Percentiles rank a stretch among this genome's conserved stretches.
phyloP scores from a whole-genome alignment of 1,140 invertebrate species.

The Centruroides sculpturatus region DNA sequence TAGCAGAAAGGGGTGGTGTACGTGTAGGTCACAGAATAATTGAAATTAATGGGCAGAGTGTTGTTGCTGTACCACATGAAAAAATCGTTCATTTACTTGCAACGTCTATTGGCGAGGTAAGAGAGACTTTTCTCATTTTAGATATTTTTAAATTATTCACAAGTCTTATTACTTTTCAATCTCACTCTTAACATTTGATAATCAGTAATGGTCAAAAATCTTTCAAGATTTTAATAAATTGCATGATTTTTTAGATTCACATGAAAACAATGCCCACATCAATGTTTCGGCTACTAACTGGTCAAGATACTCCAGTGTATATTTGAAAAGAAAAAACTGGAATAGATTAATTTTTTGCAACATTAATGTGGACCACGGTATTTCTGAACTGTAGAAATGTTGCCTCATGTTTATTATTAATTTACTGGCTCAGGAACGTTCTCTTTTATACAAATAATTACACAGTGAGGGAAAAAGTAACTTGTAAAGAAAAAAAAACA shows the following conservation, averaged over 20 bases:
- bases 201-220: not conserved
- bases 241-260: constrained; percentile 60
- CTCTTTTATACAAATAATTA: too few relatives aligned
- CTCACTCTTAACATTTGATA: constrained; percentile 2
- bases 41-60: constrained; percentile 56
- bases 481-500: too few relatives aligned
- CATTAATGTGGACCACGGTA: too few relatives aligned
- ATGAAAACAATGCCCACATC: constrained; percentile 99
- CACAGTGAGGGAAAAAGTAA: too few relatives aligned
- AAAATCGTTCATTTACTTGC: constrained; percentile 97
- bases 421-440: too few relatives aligned
- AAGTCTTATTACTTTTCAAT: not conserved
- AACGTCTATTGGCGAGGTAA: constrained; percentile 95
- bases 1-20: constrained; percentile 95
- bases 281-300: constrained; percentile 96
- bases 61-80: constrained; percentile 97
- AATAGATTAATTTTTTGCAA: too few relatives aligned
- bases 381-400: too few relatives aligned
- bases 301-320: constrained; percentile 97
- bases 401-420: too few relatives aligned
- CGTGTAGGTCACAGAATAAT: constrained; percentile 98
- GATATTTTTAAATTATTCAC: not conserved
- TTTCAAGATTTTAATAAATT: not conserved
- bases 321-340: constrained; percentile 39
- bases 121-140: constrained; percentile 20